Conservation (phyloP, 2,113 vertebrate species). For the Nannobrachium achirus region DNA sequence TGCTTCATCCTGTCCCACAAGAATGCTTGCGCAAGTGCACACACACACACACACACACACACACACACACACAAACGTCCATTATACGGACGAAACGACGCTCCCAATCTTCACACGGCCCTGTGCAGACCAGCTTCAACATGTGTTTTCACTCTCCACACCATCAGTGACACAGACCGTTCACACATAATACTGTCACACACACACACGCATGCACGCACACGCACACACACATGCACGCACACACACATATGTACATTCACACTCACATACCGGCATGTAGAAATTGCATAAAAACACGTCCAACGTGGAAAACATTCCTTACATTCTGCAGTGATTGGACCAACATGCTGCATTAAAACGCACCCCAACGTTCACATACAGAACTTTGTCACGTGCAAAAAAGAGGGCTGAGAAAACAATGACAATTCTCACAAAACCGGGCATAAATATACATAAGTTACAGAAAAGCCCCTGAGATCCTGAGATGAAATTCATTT, state of each 20-base stretch:
- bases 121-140: slow-evolving; percentile 40
- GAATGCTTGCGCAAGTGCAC: slow-evolving; percentile 9
- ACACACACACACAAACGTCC: background rate
- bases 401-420: too few species aligned
- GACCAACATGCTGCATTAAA: background rate
- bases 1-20: slow-evolving; percentile 40
- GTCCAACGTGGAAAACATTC: background rate
- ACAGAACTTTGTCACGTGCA: too few species aligned
- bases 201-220: slow-evolving; percentile 16
- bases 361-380: too few species aligned
- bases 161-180: background rate
- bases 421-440: too few species aligned
- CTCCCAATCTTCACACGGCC: slow-evolving; percentile 68
- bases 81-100: background rate
- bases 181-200: slow-evolving; percentile 25
- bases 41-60: slow-evolving; percentile 14
- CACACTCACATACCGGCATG: slow-evolving; percentile 1
- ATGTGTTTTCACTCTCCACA: slow-evolving; percentile 68
- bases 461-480: too few species aligned
- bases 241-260: slow-evolving; percentile 29
- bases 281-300: background rate
- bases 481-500: too few species aligned
- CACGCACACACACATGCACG: slow-evolving; percentile 33
- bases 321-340: background rate
- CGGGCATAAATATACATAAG: too few species aligned